Base-by-base conservation (phyloP, 2,888 invertebrate species). In the Lasioglossum vierecki region DNA sequence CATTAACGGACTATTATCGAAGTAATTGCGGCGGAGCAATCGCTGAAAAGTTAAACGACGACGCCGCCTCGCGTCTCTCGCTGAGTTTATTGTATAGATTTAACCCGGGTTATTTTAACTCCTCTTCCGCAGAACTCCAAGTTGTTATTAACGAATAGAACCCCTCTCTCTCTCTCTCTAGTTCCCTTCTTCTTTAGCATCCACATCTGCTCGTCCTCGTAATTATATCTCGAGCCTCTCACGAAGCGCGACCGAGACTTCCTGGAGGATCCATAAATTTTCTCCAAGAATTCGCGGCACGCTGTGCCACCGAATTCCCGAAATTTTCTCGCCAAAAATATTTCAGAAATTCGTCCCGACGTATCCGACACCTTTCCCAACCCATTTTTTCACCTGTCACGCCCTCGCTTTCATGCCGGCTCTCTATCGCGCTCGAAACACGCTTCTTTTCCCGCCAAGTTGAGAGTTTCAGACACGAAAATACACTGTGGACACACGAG, bases 221-320 rank as follows among this genome's bases (percentile, higher is more conserved):
- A 86, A 86, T 86, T 86, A 86, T 85, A 86, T 85, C 82, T 80
- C 83, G 35, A 68, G 53, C 26, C 80, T 83, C 85, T 83, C 80
- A 70, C 85, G 88, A 85, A 87, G 84, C 88, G 66, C 86, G 83
- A 85, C 85, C 88, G 89, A 88, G 88, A 89, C 90, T 89, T 88
- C 82, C 82, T 86, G 85, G 87, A 88, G 85, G 73, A 91, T 90
- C 90, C 89, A 88, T 90, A 90, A 90, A 90, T 90, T 90, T 89
- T 79, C 80, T 22, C 30, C 73, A 88, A 88, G 90, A 90, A 90
- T 90, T 86, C 84, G 74, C 39, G 85, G 90, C 88, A 84, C 84
- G 80, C 84, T 74, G 84, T 81, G 73, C 79, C 77, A 80, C 74
- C 88, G 85, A 88, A 90, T 90, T 90, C 90, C 74, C 89, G 73